Evolutionary conservation across 2,113 vertebrate species (phyloP).

Genomic region (Larimichthys polyactis): DNA sequence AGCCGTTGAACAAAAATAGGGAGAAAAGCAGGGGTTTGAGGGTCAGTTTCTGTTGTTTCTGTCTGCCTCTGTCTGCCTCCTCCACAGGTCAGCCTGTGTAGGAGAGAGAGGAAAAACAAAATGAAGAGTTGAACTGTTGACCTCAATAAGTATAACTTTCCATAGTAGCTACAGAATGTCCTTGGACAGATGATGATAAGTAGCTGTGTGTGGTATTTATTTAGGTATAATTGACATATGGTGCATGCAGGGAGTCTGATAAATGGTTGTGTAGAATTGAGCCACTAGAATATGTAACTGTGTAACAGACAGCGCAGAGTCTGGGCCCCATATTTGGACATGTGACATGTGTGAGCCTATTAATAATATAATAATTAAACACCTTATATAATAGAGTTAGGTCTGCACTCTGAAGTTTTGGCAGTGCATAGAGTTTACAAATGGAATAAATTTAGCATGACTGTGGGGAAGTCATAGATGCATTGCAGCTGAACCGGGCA

Average conservation of each 20-base stretch:
- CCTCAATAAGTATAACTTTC: conserved; percentile 41
- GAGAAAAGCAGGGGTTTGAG: conserved; percentile 46
- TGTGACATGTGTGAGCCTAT: conserved; percentile 1
- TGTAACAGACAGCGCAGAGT: conserved; percentile 23
- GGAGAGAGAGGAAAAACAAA: conserved; percentile 34
- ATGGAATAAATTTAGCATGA: background rate
- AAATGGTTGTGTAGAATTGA: conserved; percentile 36
- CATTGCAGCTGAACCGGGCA: background rate
- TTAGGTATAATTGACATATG: conserved; percentile 37
- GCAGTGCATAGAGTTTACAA: background rate
- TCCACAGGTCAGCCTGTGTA: conserved; percentile 32
- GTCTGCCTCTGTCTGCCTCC: conserved; percentile 52
- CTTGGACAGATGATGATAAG: conserved; percentile 21
- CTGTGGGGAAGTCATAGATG: background rate
- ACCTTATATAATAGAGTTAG: background rate
- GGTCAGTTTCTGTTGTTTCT: conserved; percentile 65
- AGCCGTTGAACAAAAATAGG: conserved; percentile 53
- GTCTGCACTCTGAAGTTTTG: background rate
- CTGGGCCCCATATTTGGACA: conserved; percentile 7
- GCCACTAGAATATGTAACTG: conserved; percentile 32
- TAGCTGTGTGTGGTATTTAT: conserved; percentile 16
- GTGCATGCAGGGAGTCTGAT: conserved; percentile 26
- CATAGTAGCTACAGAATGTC: conserved; percentile 7
- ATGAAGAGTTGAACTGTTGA: conserved; percentile 31
- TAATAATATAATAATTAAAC: conserved; percentile 27